These are phyloP conservation scores for Drosophila barbarae DNA, from an alignment of 2,888 invertebrate species.

Conservation along the genomic window DNA sequence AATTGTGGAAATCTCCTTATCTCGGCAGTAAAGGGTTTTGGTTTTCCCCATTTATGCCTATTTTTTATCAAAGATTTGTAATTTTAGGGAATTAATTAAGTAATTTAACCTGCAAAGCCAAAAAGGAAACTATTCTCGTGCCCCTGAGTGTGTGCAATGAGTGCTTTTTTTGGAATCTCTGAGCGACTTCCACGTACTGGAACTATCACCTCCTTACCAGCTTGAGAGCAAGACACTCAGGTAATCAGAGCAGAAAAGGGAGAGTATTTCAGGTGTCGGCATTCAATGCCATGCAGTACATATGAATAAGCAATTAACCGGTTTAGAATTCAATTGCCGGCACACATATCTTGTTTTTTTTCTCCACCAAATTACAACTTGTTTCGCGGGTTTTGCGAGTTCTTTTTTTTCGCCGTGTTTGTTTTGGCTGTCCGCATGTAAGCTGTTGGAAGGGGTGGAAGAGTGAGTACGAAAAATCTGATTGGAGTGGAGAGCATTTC, in stretches of 20 bases:
- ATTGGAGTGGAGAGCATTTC: conserved; percentile 14
- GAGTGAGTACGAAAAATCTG: conserved; percentile 25
- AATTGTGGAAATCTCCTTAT: not conserved
- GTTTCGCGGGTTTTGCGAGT: conserved; percentile 13
- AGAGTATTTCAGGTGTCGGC: conserved; percentile 32
- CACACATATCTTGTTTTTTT: conserved; percentile 2
- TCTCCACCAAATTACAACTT: conserved; percentile 25
- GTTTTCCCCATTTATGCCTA: too few relatives aligned
- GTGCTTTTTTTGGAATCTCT: not conserved
- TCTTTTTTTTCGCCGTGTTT: conserved; percentile 2
- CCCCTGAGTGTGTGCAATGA: not conserved
- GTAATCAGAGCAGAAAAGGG: conserved; percentile 1
- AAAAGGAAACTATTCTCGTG: not conserved
- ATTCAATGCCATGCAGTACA: not conserved
- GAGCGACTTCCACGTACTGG: not conserved
- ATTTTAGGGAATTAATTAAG: not conserved
- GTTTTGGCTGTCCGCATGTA: conserved; percentile 14
- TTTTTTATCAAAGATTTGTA: not conserved
- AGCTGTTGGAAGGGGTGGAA: not conserved
- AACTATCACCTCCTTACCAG: conserved; percentile 7
- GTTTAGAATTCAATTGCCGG: conserved; percentile 40
- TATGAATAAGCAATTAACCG: conserved; percentile 51
- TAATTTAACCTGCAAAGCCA: not conserved
- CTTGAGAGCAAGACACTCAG: not conserved
- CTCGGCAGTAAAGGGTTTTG: not conserved